A percentile compares a stretch with the other conserved stretches of the same genome.
phyloP scores from a whole-genome alignment of 37 sponge, comb jelly and placozoan species.

The Amphimedon queenslandica region DNA sequence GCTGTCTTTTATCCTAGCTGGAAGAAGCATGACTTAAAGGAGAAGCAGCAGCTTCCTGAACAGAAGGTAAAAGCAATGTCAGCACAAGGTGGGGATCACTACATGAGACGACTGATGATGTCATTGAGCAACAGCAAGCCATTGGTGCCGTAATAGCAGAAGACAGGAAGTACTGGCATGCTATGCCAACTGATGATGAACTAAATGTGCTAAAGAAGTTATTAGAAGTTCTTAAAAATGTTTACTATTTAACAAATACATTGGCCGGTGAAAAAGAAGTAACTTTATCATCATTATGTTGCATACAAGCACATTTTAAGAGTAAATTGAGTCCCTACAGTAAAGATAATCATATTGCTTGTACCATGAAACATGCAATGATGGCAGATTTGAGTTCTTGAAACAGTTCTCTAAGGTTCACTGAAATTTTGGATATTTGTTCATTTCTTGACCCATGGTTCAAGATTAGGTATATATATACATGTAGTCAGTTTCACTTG shows the following conservation, averaged over 20 bases:
- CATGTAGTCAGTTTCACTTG: too few species aligned
- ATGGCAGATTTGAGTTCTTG: background rate
- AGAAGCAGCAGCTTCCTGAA: conserved; percentile 31
- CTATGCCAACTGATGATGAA: conserved; percentile 29
- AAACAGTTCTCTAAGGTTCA: conserved; percentile 7
- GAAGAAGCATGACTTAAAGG: conserved; percentile 9
- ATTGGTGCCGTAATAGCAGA: too few species aligned
- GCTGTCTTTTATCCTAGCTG: background rate
- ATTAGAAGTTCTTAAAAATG: conserved; percentile 25
- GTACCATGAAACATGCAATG: conserved; percentile 8
- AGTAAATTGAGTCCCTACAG: background rate
- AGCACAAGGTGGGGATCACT: conserved; percentile 21
- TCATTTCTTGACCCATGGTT: conserved; percentile 37
- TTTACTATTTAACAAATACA: conserved; percentile 36
- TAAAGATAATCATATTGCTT: background rate
- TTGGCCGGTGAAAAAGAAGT: conserved; percentile 40
- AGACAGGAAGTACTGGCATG: conserved; percentile 24
- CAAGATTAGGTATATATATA: conserved; percentile 30
- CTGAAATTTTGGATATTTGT: background rate
- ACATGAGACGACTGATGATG: conserved; percentile 19
- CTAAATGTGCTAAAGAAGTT: conserved; percentile 27
- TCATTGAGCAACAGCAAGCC: conserved; percentile 37
- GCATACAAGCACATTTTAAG: conserved; percentile 19
- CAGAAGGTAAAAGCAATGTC: conserved; percentile 16
- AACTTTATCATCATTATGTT: conserved; percentile 23